Conservation (phyloP, 37 sponge, comb jelly and placozoan species). For the Sycon ciliatum region DNA sequence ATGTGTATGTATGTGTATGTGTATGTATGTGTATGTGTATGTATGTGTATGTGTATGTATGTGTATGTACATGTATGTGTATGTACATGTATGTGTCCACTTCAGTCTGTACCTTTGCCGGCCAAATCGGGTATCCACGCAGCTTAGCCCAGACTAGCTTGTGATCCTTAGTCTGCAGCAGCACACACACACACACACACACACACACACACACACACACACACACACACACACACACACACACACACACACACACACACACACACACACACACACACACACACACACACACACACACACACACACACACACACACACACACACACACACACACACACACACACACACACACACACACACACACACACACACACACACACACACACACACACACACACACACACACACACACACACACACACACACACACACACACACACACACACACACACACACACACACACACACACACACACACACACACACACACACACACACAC, state of each 20-base stretch:
- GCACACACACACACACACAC: too few relatives aligned
- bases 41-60: too few relatives aligned
- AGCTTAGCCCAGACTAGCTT: constrained; percentile 63
- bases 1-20: too few relatives aligned
- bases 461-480: background rate
- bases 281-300: background rate
- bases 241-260: background rate
- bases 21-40: too few relatives aligned
- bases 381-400: constrained; percentile 8
- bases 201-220: background rate
- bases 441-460: background rate
- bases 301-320: background rate
- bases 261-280: background rate
- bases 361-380: background rate
- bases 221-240: background rate
- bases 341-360: background rate
- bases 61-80: too few relatives aligned
- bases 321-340: background rate
- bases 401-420: background rate
- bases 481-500: background rate
- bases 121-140: constrained; percentile 85
- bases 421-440: background rate
- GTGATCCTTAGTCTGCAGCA: background rate
- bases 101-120: constrained; percentile 93
- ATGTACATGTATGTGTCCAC: too few relatives aligned